A percentile compares a stretch with the other conserved stretches of the same genome.
These are phyloP conservation scores for Pocillopora damicornis DNA, from an alignment of 64 coral and sea anemone species.

Conservation along the genomic window DNA sequence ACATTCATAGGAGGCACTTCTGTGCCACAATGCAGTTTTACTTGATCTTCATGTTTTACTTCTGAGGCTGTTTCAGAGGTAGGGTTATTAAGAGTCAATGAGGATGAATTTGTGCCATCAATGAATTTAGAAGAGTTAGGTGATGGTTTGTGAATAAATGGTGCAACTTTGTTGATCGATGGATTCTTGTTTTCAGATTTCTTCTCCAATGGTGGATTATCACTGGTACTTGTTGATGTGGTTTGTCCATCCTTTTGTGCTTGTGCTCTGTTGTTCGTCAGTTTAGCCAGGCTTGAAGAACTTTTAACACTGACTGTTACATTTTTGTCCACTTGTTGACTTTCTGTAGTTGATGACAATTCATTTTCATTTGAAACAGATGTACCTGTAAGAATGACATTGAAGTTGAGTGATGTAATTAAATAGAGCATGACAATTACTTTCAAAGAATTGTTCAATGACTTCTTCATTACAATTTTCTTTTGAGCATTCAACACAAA, in stretches of 20 bases:
- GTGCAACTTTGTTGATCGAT: conserved; percentile 21
- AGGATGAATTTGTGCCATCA: neutral
- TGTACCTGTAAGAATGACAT: too few species aligned
- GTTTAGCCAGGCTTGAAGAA: neutral
- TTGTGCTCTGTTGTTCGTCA: neutral
- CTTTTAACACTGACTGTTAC: neutral
- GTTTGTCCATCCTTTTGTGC: neutral
- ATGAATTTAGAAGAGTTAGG: neutral
- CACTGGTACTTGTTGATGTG: neutral
- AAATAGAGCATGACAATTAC: too few species aligned
- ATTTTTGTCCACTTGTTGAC: neutral
- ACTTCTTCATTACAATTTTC: too few species aligned
- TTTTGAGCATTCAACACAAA: too few species aligned
- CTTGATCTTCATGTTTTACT: neutral
- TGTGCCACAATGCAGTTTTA: neutral
- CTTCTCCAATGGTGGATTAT: neutral
- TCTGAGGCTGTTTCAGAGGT: neutral
- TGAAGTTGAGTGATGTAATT: too few species aligned
- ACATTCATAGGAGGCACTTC: neutral
- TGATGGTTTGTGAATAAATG: conserved; percentile 29
- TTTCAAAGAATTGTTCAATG: too few species aligned
- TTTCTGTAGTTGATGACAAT: neutral
- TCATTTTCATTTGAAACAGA: neutral
- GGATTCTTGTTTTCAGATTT: neutral
- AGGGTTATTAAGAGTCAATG: neutral